Percentiles rank a stretch among this genome's conserved stretches.
These are phyloP conservation scores for Papilio elwesi DNA, from an alignment of 2,888 invertebrate species.

Conservation along the genomic window DNA sequence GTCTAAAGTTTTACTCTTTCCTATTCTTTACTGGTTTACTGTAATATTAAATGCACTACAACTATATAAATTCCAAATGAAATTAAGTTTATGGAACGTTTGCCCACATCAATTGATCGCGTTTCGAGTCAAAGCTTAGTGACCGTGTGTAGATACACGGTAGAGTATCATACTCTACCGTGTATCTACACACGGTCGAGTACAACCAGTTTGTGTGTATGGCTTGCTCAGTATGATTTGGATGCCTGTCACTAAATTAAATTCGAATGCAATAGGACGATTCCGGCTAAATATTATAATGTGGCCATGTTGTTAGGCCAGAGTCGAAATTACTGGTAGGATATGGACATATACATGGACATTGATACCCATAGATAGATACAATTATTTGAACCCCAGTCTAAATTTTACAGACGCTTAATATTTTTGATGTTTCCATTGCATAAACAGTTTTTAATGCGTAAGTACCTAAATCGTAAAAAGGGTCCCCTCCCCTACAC, in stretches of 20 bases:
- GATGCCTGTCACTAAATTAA: too few relatives aligned
- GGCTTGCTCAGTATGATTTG: too few relatives aligned
- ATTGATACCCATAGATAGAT: too few relatives aligned
- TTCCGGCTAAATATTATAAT: too few relatives aligned
- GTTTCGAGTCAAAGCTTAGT: background rate
- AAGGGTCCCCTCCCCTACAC: conserved; percentile 3
- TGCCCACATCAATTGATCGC: conserved; percentile 32
- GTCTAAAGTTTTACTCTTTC: too few relatives aligned
- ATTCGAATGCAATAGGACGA: too few relatives aligned
- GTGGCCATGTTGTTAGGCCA: too few relatives aligned
- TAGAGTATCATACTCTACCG: background rate
- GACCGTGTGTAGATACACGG: background rate
- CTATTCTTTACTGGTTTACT: too few relatives aligned
- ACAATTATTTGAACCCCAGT: too few relatives aligned
- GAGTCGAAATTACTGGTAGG: too few relatives aligned
- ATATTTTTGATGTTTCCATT: background rate
- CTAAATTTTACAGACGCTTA: background rate
- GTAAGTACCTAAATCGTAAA: conserved; percentile 27
- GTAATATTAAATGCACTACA: too few relatives aligned
- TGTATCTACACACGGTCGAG: background rate
- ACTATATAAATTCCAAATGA: background rate
- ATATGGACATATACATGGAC: too few relatives aligned
- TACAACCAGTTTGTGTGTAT: background rate
- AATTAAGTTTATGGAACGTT: conserved; percentile 20
- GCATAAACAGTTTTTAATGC: background rate